Evolutionary conservation across 2,113 vertebrate genomes (phyloP).

Genomic region (Brachypodius melanocephalos): DNA sequence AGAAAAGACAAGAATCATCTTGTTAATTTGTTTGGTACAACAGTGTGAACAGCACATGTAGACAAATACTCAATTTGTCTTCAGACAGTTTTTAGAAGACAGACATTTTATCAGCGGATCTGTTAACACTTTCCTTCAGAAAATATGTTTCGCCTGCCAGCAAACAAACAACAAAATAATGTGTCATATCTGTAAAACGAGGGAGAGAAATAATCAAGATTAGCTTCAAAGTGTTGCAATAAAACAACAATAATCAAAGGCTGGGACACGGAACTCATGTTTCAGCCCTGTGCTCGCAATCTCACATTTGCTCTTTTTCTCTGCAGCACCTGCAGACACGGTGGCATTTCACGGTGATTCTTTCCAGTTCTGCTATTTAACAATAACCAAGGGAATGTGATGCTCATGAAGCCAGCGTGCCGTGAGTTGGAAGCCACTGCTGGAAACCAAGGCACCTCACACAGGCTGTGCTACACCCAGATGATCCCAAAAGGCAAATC

Average conservation of each 20-base stretch:
- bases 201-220: conserved; percentile 16
- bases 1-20: conserved; percentile 32
- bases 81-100: conserved; percentile 57
- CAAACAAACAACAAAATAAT: conserved; percentile 58
- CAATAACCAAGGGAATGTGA: fast-evolving
- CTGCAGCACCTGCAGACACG: fast-evolving
- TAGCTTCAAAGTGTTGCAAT: neutral
- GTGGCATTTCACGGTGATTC: neutral
- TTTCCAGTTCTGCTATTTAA: neutral
- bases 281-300: neutral
- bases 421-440: neutral
- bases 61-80: conserved; percentile 52
- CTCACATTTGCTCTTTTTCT: neutral
- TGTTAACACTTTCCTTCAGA: conserved; percentile 65
- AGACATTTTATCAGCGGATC: conserved; percentile 56
- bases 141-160: conserved; percentile 59
- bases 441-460: neutral
- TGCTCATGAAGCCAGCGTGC: neutral
- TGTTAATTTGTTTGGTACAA: conserved; percentile 34
- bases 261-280: fast-evolving
- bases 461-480: neutral
- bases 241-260: neutral
- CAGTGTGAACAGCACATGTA: conserved; percentile 36
- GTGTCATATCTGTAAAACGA: conserved; percentile 21
- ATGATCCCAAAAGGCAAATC: neutral